Evolutionary conservation across 2,797 vertebrate genomes (phyloP), one percentile per base, ranked within the genome.

Genomic region (Sebastes trivittatus): DNA sequence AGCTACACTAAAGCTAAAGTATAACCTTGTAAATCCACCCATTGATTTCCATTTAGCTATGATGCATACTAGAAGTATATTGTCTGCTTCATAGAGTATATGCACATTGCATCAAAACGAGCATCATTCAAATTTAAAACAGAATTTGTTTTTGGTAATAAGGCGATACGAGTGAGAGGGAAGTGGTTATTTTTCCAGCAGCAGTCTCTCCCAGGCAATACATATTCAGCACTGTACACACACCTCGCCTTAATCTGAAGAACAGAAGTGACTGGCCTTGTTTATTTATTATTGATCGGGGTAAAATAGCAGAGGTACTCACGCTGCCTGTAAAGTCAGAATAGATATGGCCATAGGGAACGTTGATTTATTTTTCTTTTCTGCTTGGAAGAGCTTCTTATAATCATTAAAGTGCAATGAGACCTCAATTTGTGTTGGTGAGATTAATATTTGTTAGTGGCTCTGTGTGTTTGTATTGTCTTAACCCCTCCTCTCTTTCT

Each of bases 221-320:
- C 60, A 83, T 85, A 81, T 83, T 85, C 58, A 82, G 27, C 61
- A 75, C 81, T 73, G 71, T 60, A 49, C 18, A 52, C 69, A 27
- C 25, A 82, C 65, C 14, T 77, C 61, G 54, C 22, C n/a, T 66
- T 83, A 72, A 80, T 81, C 59, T 71, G 18, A 38, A 75, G 61
- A 85, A 77, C 58, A 81, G 56, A 86, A 86, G 52, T 52, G 74
- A 72, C 64, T 78, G 61, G 46, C n/a, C 60, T 88, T 87, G 61
- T 87, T 89, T 89, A 80, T 91, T 77, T 86, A 77, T 84, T 83
- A 84, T 89, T 81, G 85, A 87, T 88, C 67, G 6, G 46, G 54
- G 52, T 79, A 86, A 79, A 87, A 85, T 80, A 86, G 42, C 80
- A 75, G 71, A 81, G 77, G 67, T 82, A 49, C 77, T 82, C 30